phyloP scores from a whole-genome alignment of 2,113 vertebrate species.

The Spilogale gracilis region DNA sequence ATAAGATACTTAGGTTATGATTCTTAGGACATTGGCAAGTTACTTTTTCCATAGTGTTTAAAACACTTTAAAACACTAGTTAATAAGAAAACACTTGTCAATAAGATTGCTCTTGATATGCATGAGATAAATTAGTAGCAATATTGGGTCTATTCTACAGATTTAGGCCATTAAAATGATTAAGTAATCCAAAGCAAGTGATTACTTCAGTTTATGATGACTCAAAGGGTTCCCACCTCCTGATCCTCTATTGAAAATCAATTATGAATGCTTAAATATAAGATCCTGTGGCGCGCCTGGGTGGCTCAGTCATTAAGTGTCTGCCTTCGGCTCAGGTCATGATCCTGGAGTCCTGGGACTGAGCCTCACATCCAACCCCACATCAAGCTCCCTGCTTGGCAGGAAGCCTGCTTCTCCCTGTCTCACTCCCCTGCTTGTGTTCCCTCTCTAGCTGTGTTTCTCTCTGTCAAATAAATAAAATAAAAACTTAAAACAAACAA shows the following conservation, averaged over 20 bases:
- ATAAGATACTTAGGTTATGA: not conserved
- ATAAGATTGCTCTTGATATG: not conserved
- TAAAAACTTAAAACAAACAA: no score
- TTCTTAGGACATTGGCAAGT: not conserved
- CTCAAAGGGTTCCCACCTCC: not conserved
- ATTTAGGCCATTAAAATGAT: not conserved
- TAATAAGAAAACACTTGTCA: not conserved
- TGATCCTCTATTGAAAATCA: not conserved
- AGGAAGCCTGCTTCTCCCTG: no score
- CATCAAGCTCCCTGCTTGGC: no score
- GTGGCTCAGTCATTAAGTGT: no score
- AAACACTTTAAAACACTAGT: not conserved
- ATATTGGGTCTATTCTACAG: not conserved
- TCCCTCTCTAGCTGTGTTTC: no score
- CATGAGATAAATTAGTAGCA: constrained; percentile 6
- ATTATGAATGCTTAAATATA: constrained; percentile 1
- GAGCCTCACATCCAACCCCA: no score
- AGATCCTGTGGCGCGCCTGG: not conserved
- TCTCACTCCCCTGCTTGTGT: no score
- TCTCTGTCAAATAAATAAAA: no score
- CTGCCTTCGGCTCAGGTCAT: no score
- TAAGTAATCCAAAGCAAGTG: not conserved
- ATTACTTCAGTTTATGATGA: constrained; percentile 15
- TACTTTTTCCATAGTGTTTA: not conserved
- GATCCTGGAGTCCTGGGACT: no score